These are phyloP conservation scores for Meganola albula DNA, from an alignment of 2,888 invertebrate genomes.

Conservation along the genomic window DNA sequence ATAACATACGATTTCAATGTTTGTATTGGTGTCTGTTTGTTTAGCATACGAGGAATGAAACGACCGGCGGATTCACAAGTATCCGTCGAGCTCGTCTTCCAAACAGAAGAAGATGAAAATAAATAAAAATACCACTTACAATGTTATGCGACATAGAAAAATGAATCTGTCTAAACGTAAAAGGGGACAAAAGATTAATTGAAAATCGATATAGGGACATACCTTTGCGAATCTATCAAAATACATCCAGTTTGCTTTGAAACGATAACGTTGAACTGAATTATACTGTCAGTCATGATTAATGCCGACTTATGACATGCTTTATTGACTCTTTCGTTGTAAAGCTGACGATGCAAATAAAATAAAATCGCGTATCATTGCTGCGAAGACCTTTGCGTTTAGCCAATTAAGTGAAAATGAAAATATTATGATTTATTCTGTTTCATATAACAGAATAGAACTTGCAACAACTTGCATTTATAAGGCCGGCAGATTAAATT, in stretches of 20 bases:
- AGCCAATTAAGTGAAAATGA: constrained; percentile 34
- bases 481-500: constrained; percentile 7
- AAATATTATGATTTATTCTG: constrained; percentile 28
- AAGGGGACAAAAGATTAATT: constrained; percentile 72
- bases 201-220: constrained; percentile 66
- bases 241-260: constrained; percentile 63
- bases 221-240: constrained; percentile 68
- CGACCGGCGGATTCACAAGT: constrained; percentile 36
- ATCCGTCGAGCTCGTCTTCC: constrained; percentile 29
- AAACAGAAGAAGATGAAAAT: constrained; percentile 51
- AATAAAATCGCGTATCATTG: constrained; percentile 39
- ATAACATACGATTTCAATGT: constrained; percentile 60
- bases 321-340: constrained; percentile 50
- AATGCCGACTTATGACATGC: constrained; percentile 60
- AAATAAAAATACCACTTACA: constrained; percentile 45
- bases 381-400: constrained; percentile 27
- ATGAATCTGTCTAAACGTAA: constrained; percentile 58
- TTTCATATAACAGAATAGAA: constrained; percentile 5
- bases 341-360: constrained; percentile 37
- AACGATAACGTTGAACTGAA: constrained; percentile 58
- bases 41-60: constrained; percentile 51
- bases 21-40: constrained; percentile 54
- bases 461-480: not conserved
- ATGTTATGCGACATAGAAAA: constrained; percentile 45
- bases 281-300: constrained; percentile 67